Percentiles rank a stretch among this genome's conserved stretches.
These are phyloP conservation scores for Xestia c-nigrum DNA, from an alignment of 2,888 invertebrate species.

Conservation along the genomic window DNA sequence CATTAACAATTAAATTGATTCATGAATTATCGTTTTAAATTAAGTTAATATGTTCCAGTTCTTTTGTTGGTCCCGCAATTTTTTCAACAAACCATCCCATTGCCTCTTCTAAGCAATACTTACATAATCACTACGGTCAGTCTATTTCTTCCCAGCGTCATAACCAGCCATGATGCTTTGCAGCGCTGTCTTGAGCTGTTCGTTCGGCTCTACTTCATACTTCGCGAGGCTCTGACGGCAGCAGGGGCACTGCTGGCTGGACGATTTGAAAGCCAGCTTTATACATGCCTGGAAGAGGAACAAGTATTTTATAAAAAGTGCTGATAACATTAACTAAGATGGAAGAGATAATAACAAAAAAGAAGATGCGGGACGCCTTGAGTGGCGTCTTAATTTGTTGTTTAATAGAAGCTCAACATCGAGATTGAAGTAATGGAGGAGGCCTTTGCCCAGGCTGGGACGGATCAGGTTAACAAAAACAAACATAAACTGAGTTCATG, in stretches of 20 bases:
- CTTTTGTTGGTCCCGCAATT: background rate
- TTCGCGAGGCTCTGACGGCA: conserved; percentile 92
- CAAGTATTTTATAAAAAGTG: background rate
- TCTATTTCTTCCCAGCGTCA: conserved; percentile 85
- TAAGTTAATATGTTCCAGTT: background rate
- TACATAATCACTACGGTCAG: conserved; percentile 1
- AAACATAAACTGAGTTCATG: background rate
- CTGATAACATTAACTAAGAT: background rate
- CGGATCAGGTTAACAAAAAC: background rate
- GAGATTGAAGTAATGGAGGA: background rate
- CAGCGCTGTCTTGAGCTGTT: conserved; percentile 89
- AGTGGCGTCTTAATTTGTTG: background rate
- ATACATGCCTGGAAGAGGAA: conserved; percentile 91
- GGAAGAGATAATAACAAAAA: background rate
- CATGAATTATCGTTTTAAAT: background rate
- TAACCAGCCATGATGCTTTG: conserved; percentile 93
- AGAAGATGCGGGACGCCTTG: background rate
- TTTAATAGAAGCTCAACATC: background rate
- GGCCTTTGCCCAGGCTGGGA: background rate
- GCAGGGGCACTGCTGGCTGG: conserved; percentile 92
- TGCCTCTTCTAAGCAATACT: conserved; percentile 16
- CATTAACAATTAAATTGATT: background rate
- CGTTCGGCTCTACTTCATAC: conserved; percentile 90
- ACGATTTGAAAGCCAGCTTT: conserved; percentile 91
- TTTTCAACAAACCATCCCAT: conserved; percentile 3